phyloP scores from a whole-genome alignment of 2,888 invertebrate genomes.

The Melanchra persicariae region DNA sequence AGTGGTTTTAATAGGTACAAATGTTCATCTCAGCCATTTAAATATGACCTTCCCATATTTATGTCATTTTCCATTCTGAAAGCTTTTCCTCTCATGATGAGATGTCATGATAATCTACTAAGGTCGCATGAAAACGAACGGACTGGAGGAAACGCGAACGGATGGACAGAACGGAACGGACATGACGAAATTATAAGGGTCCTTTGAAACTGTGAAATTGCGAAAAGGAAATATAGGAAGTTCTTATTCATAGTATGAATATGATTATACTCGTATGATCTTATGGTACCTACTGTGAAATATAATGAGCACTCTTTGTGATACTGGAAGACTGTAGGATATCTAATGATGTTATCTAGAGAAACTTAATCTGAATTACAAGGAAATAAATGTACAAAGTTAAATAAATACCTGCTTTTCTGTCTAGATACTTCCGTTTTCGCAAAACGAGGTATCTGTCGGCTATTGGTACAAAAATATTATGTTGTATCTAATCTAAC shows the following conservation, averaged over 20 bases:
- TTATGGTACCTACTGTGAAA: background rate
- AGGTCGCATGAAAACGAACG: slow-evolving; percentile 30
- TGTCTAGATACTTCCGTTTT: too few species aligned
- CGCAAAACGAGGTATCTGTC: too few species aligned
- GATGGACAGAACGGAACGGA: slow-evolving; percentile 42
- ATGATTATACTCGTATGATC: slow-evolving; percentile 22
- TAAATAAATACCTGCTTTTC: too few species aligned
- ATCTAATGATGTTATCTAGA: background rate
- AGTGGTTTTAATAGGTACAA: too few species aligned
- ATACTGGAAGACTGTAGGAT: background rate
- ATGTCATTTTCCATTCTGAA: slow-evolving; percentile 3
- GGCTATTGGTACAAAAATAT: too few species aligned
- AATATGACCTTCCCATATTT: background rate
- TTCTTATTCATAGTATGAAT: slow-evolving; percentile 33
- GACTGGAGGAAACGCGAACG: slow-evolving; percentile 34
- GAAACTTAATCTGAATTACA: too few species aligned
- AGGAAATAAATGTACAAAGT: too few species aligned
- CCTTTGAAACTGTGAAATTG: slow-evolving; percentile 52
- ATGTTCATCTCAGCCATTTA: background rate
- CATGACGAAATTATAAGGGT: slow-evolving; percentile 57
- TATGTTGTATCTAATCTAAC: too few species aligned
- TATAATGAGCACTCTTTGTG: background rate
- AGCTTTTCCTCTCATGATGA: slow-evolving; percentile 25
- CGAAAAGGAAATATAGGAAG: slow-evolving; percentile 46
- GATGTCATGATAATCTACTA: slow-evolving; percentile 38